Evolutionary conservation across 1,140 invertebrate species (phyloP).

Genomic region (Nasonia longicornis): DNA sequence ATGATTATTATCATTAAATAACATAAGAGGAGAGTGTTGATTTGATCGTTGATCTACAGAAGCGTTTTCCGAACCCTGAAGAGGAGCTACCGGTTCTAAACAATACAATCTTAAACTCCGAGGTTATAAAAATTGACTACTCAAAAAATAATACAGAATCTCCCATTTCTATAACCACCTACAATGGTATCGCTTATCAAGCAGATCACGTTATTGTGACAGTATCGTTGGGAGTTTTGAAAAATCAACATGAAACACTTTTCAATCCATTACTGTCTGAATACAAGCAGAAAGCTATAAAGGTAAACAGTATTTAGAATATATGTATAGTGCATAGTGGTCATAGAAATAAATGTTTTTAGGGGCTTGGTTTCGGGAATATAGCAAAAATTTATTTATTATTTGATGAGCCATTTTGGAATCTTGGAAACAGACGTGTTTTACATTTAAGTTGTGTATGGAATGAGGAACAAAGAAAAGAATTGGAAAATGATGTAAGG

Average conservation of each 20-base stretch:
- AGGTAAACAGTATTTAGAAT: conserved; percentile 45
- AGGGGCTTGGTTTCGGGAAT: conserved; percentile 63
- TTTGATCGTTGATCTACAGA: conserved; percentile 47
- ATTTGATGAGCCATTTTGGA: conserved; percentile 75
- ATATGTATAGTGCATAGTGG: too few relatives aligned
- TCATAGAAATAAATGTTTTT: too few relatives aligned
- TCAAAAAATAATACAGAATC: conserved; percentile 47
- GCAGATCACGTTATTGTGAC: conserved; percentile 68
- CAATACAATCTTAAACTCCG: conserved; percentile 58
- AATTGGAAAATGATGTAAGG: conserved; percentile 50
- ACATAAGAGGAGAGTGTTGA: neutral
- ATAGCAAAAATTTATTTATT: conserved; percentile 80
- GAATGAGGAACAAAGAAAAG: conserved; percentile 65
- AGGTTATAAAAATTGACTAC: conserved; percentile 61
- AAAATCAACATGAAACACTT: conserved; percentile 57
- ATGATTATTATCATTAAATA: neutral
- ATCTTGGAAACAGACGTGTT: conserved; percentile 56
- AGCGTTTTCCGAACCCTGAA: conserved; percentile 56
- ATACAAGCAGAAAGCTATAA: conserved; percentile 58
- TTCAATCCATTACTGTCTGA: conserved; percentile 61
- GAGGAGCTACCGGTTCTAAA: conserved; percentile 57
- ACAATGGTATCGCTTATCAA: conserved; percentile 55
- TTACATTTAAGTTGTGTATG: conserved; percentile 69
- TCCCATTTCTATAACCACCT: conserved; percentile 55
- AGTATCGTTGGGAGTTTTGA: conserved; percentile 67